Base-by-base conservation (phyloP, 1,140 invertebrate species). In the Thaumatotibia leucotreta region DNA sequence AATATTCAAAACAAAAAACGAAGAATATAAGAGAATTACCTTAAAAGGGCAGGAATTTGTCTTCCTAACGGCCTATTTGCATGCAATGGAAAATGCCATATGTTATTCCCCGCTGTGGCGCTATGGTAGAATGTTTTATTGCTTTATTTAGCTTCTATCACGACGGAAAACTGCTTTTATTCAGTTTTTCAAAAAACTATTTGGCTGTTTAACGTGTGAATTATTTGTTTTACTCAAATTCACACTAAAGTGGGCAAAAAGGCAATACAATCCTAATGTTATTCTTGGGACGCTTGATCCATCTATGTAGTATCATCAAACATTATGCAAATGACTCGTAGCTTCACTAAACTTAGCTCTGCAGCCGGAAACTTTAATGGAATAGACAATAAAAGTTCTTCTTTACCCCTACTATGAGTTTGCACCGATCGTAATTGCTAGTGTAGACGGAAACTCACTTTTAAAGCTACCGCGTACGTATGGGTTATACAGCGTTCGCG, bases 281-380 rank as follows among this genome's bases (percentile, higher is more conserved):
- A n/a, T n/a, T n/a, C n/a, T n/a, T n/a, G n/a, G n/a, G n/a, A n/a
- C n/a, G n/a, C n/a, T n/a, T n/a, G n/a, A n/a, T n/a, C n/a, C n/a
- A n/a, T n/a, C n/a, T 33, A 33, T 33, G 11, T 9, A 4, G 11
- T 20, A 45, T 45, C 39, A 4, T 20, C 9, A 20, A 45, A 20
- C 9, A 45, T 45, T 20, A 45, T 45, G 39, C n/a, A 45, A 45
- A 45, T 45, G 39, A 45, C 39, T 45, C 17, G 35, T 45, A 45
- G 35, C 39, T 45, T 9, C 35, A 14, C 39, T 20, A 17, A 45
- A 45, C 17, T 45, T 20, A 35, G 11, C 39, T 45, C 39, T 45
- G 39, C 35, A 45, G 10, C 35, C 39, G 39, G 8, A 14, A 20
- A 86, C 70, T 84, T 86, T 84, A 84, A 86, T 86, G 78, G 83